Conservation (phyloP, 2,888 invertebrate genomes). For the Scotopteryx bipunctaria region DNA sequence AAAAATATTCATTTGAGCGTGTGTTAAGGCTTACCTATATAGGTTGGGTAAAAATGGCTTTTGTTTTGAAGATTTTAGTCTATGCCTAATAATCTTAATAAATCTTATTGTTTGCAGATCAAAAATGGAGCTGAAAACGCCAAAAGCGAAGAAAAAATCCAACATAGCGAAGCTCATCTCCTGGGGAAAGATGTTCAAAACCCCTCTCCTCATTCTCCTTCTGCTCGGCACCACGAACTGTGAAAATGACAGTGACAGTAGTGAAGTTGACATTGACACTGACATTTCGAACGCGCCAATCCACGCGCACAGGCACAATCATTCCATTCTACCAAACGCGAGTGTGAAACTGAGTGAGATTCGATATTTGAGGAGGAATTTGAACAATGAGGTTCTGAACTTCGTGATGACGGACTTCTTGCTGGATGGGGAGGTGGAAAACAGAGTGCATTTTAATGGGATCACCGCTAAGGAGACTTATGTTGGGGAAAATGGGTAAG, state of each 20-base stretch:
- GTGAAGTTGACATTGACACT: too few relatives aligned
- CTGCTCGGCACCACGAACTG: constrained; percentile 70
- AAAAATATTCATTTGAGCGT: too few relatives aligned
- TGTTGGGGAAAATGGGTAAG: constrained; percentile 81
- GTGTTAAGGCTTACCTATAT: too few relatives aligned
- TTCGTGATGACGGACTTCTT: constrained; percentile 86
- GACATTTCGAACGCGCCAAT: constrained; percentile 10
- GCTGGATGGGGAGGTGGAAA: constrained; percentile 88
- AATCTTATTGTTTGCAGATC: constrained; percentile 63
- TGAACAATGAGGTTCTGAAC: constrained; percentile 77
- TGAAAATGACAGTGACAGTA: constrained; percentile 57
- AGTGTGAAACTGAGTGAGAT: constrained; percentile 66
- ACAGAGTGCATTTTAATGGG: constrained; percentile 85
- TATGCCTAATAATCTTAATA: too few relatives aligned
- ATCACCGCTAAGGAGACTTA: constrained; percentile 87
- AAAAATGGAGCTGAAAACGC: constrained; percentile 73
- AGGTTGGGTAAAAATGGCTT: too few relatives aligned
- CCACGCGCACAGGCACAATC: constrained; percentile 52
- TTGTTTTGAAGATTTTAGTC: too few relatives aligned
- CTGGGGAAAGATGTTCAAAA: constrained; percentile 68
- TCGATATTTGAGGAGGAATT: constrained; percentile 67
- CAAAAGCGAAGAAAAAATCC: constrained; percentile 74
- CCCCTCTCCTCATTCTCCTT: constrained; percentile 66
- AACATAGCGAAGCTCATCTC: constrained; percentile 57
- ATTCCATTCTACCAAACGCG: constrained; percentile 46